Base-by-base conservation (phyloP, 2,888 invertebrate species). In the Antitype chi region DNA sequence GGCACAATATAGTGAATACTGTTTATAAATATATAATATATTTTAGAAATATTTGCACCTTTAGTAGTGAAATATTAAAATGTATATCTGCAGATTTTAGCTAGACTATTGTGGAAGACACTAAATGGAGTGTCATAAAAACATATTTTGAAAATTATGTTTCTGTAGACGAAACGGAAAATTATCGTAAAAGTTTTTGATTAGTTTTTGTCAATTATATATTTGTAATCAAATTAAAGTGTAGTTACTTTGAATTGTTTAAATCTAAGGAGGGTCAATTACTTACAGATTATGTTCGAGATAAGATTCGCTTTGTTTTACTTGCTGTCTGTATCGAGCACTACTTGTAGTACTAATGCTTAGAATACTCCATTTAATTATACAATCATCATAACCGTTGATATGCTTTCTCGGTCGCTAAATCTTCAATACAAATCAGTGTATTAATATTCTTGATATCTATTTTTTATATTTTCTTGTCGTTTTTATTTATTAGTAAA, bases 41-140 rank as follows among this genome's bases (percentile, higher is more conserved):
- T 96, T 96, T 96, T 96, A 96, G 96, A 95, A 93, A 94, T 96
- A 96, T 96, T 96, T 96, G 96, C 96, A 96, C 96, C 95, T 93
- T 95, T 94, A 93, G 96, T 96, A 96, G 96, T 94, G 94, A 91
- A 94, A 94, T 95, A 94, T 94, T 93, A 92, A 92, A 93, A 93
- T 94, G 94, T 96, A 94, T 95, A 95, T 94, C 94, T 93, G 96
- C 96, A 95, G 95, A 94, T 92, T 92, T 94, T 95, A 95, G 94
- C 92, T 95, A 96, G 93, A 93, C 88, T 94, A 93, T 93, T 92
- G 90, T 92, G 90, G 80, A 85, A 89, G 89, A 82, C 89, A 89
- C 88, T 84, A 67, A 77, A 72, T 66, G 72, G 70, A 80, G 90
- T 90, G 90, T 89, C 84, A 84, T 72, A 80, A 90, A 89, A 90